phyloP scores from a whole-genome alignment of 1,140 invertebrate genomes.

The Drosophila biarmipes region DNA sequence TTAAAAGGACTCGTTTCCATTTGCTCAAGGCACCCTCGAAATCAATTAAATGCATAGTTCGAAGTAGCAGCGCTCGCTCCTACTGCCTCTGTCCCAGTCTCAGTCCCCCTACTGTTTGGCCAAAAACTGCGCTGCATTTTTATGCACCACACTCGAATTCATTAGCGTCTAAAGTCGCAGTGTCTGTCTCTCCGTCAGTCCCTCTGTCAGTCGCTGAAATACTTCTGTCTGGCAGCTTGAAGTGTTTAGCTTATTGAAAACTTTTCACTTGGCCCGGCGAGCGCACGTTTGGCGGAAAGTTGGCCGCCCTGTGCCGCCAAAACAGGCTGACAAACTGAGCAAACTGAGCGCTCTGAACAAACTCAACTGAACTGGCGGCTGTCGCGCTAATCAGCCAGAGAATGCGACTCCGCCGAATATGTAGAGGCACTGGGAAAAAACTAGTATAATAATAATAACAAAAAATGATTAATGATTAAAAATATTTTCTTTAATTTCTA shows the following conservation, averaged over 20 bases:
- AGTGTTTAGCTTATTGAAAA: constrained; percentile 82
- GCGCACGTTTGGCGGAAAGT: constrained; percentile 7
- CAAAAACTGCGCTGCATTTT: constrained; percentile 54
- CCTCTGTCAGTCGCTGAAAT: constrained; percentile 15
- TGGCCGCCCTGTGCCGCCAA: constrained; percentile 12
- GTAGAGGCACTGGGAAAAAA: not conserved
- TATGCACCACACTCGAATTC: constrained; percentile 73
- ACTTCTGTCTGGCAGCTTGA: constrained; percentile 53
- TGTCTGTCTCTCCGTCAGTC: constrained; percentile 20
- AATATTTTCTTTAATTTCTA: not conserved
- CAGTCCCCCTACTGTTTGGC: constrained; percentile 2
- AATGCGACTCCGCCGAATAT: constrained; percentile 23
- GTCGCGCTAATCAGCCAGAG: constrained; percentile 67
- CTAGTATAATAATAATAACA: not conserved
- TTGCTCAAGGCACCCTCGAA: constrained; percentile 70
- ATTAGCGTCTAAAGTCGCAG: constrained; percentile 52
- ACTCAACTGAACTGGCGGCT: constrained; percentile 38
- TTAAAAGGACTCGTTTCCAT: constrained; percentile 26
- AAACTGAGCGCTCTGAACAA: constrained; percentile 34
- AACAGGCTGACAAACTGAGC: constrained; percentile 64
- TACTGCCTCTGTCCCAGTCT: not conserved
- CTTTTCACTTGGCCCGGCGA: constrained; percentile 56
- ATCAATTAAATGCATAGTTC: constrained; percentile 83
- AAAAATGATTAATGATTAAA: not conserved
- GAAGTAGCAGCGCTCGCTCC: constrained; percentile 48